Evolutionary conservation across 2,888 invertebrate genomes (phyloP).

Genomic region (Drosophila anomalata): DNA sequence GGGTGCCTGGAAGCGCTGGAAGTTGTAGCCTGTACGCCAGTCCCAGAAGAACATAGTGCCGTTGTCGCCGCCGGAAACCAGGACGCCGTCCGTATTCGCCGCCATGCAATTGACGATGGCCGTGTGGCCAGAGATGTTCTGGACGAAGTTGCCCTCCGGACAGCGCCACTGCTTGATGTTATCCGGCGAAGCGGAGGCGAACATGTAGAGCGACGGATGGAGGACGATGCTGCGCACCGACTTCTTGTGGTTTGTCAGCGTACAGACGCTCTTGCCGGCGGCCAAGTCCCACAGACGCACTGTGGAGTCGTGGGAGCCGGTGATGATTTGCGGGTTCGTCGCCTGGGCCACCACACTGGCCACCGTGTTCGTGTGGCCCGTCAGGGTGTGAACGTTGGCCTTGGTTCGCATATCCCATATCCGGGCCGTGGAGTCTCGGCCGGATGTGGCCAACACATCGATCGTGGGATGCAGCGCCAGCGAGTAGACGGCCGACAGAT

Average conservation of each 20-base stretch:
- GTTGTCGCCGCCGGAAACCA: constrained; percentile 99
- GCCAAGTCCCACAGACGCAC: constrained; percentile 99
- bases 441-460: constrained; percentile 96
- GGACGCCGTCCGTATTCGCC: constrained; percentile 96
- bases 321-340: constrained; percentile 96
- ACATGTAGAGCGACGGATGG: constrained; percentile 93
- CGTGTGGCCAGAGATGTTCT: constrained; percentile 98
- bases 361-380: constrained; percentile 98
- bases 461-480: constrained; percentile 94
- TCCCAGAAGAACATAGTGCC: constrained; percentile 99
- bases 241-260: constrained; percentile 99
- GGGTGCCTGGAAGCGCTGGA: constrained; percentile 95
- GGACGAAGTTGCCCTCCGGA: constrained; percentile 98
- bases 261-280: constrained; percentile 96
- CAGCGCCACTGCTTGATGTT: constrained; percentile 99
- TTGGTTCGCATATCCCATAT: constrained; percentile 99
- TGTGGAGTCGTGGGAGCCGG: constrained; percentile 98
- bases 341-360: constrained; percentile 97
- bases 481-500: constrained; percentile 97
- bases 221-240: constrained; percentile 92
- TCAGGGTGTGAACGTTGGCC: constrained; percentile 97
- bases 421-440: constrained; percentile 97
- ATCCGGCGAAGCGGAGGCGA: constrained; percentile 98
- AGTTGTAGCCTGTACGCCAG: constrained; percentile 99
- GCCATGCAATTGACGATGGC: constrained; percentile 98